These are phyloP conservation scores for Mycalesis mineus DNA, from an alignment of 2,888 invertebrate genomes.

Conservation along the genomic window DNA sequence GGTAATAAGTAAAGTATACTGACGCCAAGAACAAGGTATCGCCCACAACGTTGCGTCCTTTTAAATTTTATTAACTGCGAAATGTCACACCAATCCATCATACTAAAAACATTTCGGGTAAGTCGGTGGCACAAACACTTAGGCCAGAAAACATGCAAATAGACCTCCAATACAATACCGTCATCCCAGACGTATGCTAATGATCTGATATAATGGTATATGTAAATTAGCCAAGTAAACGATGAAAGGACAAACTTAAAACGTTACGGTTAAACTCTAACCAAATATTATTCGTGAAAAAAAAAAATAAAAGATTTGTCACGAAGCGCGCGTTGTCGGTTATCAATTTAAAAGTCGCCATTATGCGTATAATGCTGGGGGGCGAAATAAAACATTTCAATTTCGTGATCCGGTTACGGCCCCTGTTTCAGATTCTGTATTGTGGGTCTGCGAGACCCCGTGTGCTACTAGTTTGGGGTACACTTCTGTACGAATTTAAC, in stretches of 20 bases:
- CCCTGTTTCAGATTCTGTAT: constrained; percentile 69
- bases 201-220: constrained; percentile 37
- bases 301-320: constrained; percentile 47
- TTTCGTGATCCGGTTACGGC: constrained; percentile 76
- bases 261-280: constrained; percentile 71
- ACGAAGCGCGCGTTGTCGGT: constrained; percentile 63
- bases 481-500: constrained; percentile 5
- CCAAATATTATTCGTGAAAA: constrained; percentile 58
- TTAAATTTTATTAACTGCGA: constrained; percentile 51
- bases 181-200: constrained; percentile 43
- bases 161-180: constrained; percentile 21
- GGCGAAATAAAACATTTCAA: constrained; percentile 77
- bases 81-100: constrained; percentile 60
- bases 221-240: constrained; percentile 33
- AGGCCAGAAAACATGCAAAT: constrained; percentile 52
- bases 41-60: constrained; percentile 16
- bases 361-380: constrained; percentile 64
- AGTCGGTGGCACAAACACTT: constrained; percentile 53
- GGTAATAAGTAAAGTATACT: no score
- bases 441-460: constrained; percentile 73
- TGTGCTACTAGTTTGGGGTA: constrained; percentile 64
- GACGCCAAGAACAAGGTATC: background rate
- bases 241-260: constrained; percentile 40
- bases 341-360: constrained; percentile 76
- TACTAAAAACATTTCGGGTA: constrained; percentile 46